These are phyloP conservation scores for Bimastos eiseni DNA, from an alignment of 2,888 invertebrate species.

Conservation along the genomic window DNA sequence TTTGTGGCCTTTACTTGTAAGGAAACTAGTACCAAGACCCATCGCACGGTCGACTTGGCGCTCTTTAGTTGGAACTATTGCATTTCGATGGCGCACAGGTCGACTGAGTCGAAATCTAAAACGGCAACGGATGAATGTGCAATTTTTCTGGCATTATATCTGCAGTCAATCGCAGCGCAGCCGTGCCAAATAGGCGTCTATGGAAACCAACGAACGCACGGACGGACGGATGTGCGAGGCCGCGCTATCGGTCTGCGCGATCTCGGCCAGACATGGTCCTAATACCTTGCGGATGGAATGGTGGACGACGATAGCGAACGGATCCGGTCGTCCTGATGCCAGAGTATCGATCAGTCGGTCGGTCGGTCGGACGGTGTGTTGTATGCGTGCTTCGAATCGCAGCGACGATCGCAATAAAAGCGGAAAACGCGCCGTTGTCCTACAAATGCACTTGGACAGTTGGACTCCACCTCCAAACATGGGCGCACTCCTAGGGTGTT, in stretches of 20 bases:
- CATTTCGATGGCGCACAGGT: not conserved
- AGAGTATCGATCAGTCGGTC: not conserved
- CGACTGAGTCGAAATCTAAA: not conserved
- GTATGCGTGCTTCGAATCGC: not conserved
- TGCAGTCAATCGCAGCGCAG: not conserved
- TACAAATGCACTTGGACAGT: not conserved
- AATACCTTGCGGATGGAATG: conserved; percentile 13
- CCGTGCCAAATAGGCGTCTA: not conserved
- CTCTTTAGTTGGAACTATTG: not conserved
- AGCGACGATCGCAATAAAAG: not conserved
- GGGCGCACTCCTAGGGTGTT: not conserved
- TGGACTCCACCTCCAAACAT: not conserved
- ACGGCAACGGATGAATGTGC: not conserved
- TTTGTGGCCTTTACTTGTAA: not conserved
- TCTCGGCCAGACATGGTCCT: conserved; percentile 5
- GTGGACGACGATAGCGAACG: not conserved
- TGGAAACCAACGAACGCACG: not conserved
- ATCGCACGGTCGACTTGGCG: not conserved
- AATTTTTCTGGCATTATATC: not conserved
- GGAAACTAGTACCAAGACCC: not conserved
- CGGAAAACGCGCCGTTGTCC: not conserved
- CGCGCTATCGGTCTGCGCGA: not conserved
- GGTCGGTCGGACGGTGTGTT: not conserved
- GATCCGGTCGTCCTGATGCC: not conserved
- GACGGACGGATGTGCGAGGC: conserved; percentile 2